Base-by-base conservation (phyloP, 1,140 invertebrate genomes). In the Habropoda laboriosa region DNA sequence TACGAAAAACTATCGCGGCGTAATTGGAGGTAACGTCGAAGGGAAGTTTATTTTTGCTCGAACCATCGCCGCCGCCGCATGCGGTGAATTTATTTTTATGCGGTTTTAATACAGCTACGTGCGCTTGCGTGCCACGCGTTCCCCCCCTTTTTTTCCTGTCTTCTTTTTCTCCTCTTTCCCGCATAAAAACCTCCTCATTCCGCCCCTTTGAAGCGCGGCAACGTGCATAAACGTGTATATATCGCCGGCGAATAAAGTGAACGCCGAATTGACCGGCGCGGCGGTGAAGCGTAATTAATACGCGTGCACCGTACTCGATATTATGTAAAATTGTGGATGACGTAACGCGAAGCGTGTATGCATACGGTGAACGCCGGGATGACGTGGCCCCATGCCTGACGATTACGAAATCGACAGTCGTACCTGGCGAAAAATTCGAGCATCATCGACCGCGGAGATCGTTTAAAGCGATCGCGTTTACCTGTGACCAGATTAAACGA, bases 81-180 rank as follows among this genome's bases (percentile, higher is more conserved):
- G 53, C 21, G 61, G 13, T 7, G 61, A 18, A 67, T 67, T 67
- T 67, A 76, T 68, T 68, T 76, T 68, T 68, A 76, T 38, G 38
- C 49, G 74, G 40, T 68, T 58, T 67, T 45, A 67, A 68, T 68
- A 57, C n/a, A 24, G 35, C 42, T 7, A 45, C 58, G 16, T 24
- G 49, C 40, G 58, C 58, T n/a, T 24, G 49, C 40, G 63, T 38
- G 72, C 38, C 24, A 27, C 21, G n/a, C 40, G n/a, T 47, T 27
- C 42, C 42, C n/a, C n/a, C n/a, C n/a, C n/a, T n/a, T n/a, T n/a
- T n/a, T n/a, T n/a, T n/a, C n/a, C n/a, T n/a, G n/a, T n/a, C n/a
- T n/a, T n/a, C n/a, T n/a, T n/a, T n/a, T n/a, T n/a, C n/a, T n/a
- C n/a, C n/a, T n/a, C 40, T 68, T 27, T 76, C 38, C 42, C 42